These are phyloP conservation scores for Potorous gilbertii DNA, from an alignment of 2,797 vertebrate species.

Conservation along the genomic window DNA sequence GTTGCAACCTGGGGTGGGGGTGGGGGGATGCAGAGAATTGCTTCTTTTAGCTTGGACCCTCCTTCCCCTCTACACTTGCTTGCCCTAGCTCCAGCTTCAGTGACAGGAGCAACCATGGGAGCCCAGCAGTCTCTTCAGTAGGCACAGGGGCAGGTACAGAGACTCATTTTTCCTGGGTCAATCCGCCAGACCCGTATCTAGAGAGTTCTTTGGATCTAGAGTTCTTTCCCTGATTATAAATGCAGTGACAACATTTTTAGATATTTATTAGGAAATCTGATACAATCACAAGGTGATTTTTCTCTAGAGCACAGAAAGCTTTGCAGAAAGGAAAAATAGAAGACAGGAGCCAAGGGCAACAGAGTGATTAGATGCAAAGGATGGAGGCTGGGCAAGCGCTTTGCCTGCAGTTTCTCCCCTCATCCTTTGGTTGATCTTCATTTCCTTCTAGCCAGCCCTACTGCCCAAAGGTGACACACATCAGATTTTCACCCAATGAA, in stretches of 20 bases:
- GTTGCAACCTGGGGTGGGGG: neutral
- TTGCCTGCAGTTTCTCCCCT: neutral
- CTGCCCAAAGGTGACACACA: neutral
- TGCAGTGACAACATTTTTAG: neutral
- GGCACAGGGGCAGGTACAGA: neutral
- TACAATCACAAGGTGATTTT: neutral
- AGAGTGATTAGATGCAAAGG: neutral
- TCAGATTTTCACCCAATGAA: neutral
- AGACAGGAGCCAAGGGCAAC: too few species aligned
- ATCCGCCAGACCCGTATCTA: fast-evolving
- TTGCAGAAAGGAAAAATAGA: too few species aligned
- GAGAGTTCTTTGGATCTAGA: neutral
- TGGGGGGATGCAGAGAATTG: neutral
- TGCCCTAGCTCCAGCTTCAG: neutral
- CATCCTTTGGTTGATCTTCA: neutral
- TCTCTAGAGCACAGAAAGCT: neutral
- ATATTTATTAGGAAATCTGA: neutral
- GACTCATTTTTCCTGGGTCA: neutral
- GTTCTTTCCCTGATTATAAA: neutral
- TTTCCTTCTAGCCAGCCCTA: neutral
- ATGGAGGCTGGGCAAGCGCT: neutral
- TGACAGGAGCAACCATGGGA: neutral
- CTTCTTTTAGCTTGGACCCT: neutral
- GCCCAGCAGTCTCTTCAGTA: neutral
- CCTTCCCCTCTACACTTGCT: too few species aligned